These are phyloP conservation scores for Nothoprocta pentlandii DNA, from an alignment of 2,113 vertebrate species.

Conservation along the genomic window DNA sequence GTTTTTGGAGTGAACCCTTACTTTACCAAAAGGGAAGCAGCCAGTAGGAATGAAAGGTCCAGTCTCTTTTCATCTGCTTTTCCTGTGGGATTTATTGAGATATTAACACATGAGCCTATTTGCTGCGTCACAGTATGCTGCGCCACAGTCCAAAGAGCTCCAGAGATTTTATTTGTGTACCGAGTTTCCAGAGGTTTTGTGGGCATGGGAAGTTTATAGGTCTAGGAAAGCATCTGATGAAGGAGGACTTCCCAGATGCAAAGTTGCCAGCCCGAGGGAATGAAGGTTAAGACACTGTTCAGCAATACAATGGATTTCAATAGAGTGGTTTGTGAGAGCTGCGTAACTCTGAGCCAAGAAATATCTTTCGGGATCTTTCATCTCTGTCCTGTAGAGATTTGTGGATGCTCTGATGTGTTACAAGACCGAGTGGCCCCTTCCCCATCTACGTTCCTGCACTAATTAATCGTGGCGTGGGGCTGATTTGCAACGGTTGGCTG, in stretches of 20 bases:
- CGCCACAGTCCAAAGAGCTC: fast-evolving
- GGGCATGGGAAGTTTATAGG: neutral
- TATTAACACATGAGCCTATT: neutral
- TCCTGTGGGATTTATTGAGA: neutral
- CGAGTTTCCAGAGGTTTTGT: neutral
- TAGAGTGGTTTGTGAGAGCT: neutral
- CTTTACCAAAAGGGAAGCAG: neutral
- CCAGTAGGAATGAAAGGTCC: neutral
- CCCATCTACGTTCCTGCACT: neutral
- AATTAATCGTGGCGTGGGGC: neutral
- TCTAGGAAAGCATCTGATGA: neutral
- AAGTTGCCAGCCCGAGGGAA: neutral
- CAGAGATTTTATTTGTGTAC: neutral
- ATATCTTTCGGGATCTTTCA: neutral
- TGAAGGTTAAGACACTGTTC: neutral
- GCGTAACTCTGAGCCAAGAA: neutral
- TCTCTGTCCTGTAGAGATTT: neutral
- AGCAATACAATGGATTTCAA: neutral
- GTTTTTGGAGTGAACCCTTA: neutral
- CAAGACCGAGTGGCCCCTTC: neutral
- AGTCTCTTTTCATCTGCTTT: neutral
- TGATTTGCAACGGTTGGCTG: neutral
- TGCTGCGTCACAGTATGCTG: conserved; percentile 12
- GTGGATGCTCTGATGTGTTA: neutral
- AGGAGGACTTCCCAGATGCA: neutral